Evolutionary conservation across 2,888 invertebrate species (phyloP), one percentile per base, ranked within the genome.

Genomic region (Phania funesta): DNA sequence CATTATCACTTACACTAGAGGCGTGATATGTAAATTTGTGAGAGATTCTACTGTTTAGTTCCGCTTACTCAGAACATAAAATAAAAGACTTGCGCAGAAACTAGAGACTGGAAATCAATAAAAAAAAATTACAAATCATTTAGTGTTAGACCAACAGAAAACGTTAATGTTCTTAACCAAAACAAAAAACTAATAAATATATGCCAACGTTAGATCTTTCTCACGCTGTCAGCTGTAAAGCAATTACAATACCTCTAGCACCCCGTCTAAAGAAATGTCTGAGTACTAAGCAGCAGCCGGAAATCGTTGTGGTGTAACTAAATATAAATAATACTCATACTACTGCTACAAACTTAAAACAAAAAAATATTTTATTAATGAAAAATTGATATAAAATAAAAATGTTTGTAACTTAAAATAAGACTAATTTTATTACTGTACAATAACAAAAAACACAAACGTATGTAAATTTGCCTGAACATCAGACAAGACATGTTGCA

Each of bases 91-190:
- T n/a, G 18, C 41, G 54, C 56, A 38, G 65, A 9, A 74, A n/a
- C n/a, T n/a, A n/a, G n/a, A 16, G 26, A 73, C 46, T n/a, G 32
- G 70, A 70, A 78, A 82, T 78, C 82, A 70, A 75, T 78, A 50
- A 78, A 65, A 35, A 70, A 70, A 64, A 70, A 65, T 75, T 65
- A 74, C 78, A 78, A 82, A 82, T 82, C 82, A 82, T 82, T 74
- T 82, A 82, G 75, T 78, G 65, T 52, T 68, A 54, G 64, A 73
- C 62, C 62, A 75, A 38, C 26, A 74, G 44, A 52, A 56, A 76
- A 71, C 11, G 8, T 16, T 60, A 68, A 81, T 60, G 26, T 71
- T 71, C 67, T 65, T 67, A 22, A 46, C 35, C 70, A 38, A 22
- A 56, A 48, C n/a, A 62, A 60, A 62, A 52, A 20, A 52, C 11